Evolutionary conservation across 2,888 invertebrate species (phyloP), one percentile per base, ranked within the genome.

Genomic region (Cheilosia grossa): DNA sequence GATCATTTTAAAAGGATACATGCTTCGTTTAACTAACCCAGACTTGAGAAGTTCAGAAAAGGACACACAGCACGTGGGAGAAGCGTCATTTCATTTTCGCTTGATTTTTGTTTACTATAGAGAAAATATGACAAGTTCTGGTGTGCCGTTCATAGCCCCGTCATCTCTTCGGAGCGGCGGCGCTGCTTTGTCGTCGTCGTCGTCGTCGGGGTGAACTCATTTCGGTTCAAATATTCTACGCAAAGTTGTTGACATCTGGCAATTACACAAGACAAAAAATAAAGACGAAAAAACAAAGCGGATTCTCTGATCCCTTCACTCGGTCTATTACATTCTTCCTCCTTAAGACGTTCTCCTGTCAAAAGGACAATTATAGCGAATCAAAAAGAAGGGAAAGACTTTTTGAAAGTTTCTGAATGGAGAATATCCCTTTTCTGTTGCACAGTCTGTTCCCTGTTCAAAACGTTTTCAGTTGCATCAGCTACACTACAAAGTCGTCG

Each of bases 21-120:
- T 69, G 79, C 79, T 83, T 79, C 83, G 83, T 74, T 83, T 79
- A 80, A 79, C 83, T 79, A 79, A 79, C 79, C 73, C 69, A 69
- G 73, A 70, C 69, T 67, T 40, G 47, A 70, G 54, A 78, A 78
- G 70, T 69, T 61, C 47, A 67, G 30, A 59, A 72, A 37, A 69
- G 24, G 15, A 7, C 19, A 17, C 2, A 54, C 10, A 13, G 19
- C n/a, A 53, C 17, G 21, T 33, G 49, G 44, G 4, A 15, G 24
- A 24, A 42, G 42, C 27, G 33, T 79, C 40, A 10, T 49, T 19
- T 69, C 67, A 30, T 70, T 72, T 51, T 51, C 10, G 33, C 51
- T 81, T 27, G 15, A 40, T 75, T 75, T 69, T 37, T 74, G 63
- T 47, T 69, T 63, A 54, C 61, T 47, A 66, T 47, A 66, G 49